Evolutionary conservation across 1,140 invertebrate species (phyloP), one percentile per base, ranked within the genome.

Genomic region (Drosophila insularis): DNA sequence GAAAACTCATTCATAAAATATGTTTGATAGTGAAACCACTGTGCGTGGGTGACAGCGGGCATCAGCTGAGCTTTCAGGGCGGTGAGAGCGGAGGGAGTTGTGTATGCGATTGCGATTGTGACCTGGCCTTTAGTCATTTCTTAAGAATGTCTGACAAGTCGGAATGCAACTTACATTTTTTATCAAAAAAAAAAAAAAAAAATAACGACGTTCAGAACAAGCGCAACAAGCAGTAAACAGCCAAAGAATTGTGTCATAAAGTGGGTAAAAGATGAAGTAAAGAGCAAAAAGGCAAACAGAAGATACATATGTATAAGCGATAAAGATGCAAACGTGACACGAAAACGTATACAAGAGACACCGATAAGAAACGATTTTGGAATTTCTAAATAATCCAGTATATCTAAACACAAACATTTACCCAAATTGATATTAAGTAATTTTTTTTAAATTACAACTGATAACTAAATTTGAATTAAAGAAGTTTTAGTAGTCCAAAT

Each of bases 191-290:
- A 75, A 61, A 74, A 65, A 74, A 61, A 75, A 61, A 74, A 62
- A 75, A 61, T 71, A 65, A 71, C 70, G 64, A 67, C 17, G 5
- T 8, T 69, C 66, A 68, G 62, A 80, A 82, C 64, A 84, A 84
- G 78, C 73, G 80, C 69, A 77, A 78, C 62, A 70, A 54, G 71
- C 75, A 65, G 79, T 68, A 76, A 87, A 78, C 79, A 89, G 72
- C 68, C 67, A n/a, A 67, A 77, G 78, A 85, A 87, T 82, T 87
- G 82, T 87, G 82, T 87, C 82, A 87, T 89, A 82, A 89, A 80
- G 67, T 50, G 43, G 6, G 17, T 19, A 21, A 50, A 87, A 87
- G 82, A 82, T 76, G 81, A 78, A 80, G 62, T 59, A 66, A 69
- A 60, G 62, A 54, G 62, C 43, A 50, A 50, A 50, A 64, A 50